Base-by-base conservation (phyloP, 1,140 invertebrate species). In the Hyposmocoma kahamanoa region DNA sequence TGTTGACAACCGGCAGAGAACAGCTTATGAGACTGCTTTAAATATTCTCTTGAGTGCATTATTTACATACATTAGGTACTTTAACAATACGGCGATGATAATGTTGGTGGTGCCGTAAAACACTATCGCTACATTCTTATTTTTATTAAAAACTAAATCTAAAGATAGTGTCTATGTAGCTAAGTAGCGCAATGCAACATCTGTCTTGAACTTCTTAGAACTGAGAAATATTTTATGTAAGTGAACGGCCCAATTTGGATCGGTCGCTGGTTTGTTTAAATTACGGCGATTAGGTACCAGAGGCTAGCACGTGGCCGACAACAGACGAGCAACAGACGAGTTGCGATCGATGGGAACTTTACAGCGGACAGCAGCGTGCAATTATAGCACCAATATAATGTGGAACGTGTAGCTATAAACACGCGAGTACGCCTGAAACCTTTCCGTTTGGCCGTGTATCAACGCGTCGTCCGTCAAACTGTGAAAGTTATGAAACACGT, bases 191-290 rank as follows among this genome's bases (percentile, higher is more conserved):
- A n/a, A n/a, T n/a, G n/a, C n/a, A n/a, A n/a, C n/a, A n/a, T n/a
- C n/a, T n/a, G n/a, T n/a, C n/a, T 53, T 43, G 52, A 62, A 54
- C 60, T 68, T 70, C 60, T 61, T 59, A 70, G 67, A 79, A 76
- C 57, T 59, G 49, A 63, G 63, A 63, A 65, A 58, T 50, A 71
- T 74, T 76, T 74, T 74, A 76, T 72, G 11, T 72, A 62, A 66
- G 62, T 72, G 73, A 75, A 65, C 56, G 61, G 67, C 50, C 62
- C 62, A 56, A 73, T 72, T 68, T 67, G 69, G 62, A 64, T 34
- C 47, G 32, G 48, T 60, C 46, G 47, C 46, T 42, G 64, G 60
- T 77, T 75, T 80, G 76, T 80, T 80, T 80, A 77, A 71, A 67
- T 75, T 77, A 77, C 62, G 54, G 59, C 70, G 56, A 75, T 76